Evolutionary conservation across 2,113 vertebrate genomes (phyloP).

Genomic region (Semicossyphus pulcher): DNA sequence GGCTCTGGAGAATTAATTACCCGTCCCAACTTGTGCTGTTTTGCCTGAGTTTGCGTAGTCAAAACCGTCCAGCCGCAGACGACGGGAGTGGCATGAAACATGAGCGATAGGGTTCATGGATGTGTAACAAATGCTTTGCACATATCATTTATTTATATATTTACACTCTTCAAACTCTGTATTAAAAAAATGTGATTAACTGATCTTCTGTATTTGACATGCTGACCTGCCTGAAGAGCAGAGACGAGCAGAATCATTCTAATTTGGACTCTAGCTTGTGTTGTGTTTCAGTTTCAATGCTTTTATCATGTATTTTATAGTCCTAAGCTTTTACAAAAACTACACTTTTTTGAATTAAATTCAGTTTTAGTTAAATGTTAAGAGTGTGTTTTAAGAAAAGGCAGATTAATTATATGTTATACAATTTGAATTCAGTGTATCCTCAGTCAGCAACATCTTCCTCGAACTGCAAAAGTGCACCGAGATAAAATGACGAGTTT

Average conservation of each 20-base stretch:
- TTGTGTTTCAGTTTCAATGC: not conserved
- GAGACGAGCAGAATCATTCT: not conserved
- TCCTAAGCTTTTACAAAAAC: not conserved
- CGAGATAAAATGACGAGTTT: no score
- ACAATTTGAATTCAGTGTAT: not conserved
- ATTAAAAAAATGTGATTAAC: no score
- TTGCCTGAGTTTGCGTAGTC: conserved; percentile 47
- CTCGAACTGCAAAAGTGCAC: not conserved
- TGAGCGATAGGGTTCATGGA: not conserved
- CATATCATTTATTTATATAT: no score
- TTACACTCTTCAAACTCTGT: not conserved
- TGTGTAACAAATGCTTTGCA: not conserved
- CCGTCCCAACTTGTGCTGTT: conserved; percentile 42
- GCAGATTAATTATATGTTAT: not conserved
- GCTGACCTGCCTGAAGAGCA: not conserved
- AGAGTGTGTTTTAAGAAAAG: not conserved
- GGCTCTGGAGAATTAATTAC: conserved; percentile 67
- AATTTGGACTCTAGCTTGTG: no score
- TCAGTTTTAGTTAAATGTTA: not conserved
- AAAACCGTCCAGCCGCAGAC: conserved; percentile 28
- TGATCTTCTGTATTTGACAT: no score
- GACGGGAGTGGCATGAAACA: conserved; percentile 3
- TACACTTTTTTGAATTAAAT: not conserved
- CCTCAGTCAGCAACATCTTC: not conserved
- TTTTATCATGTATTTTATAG: not conserved